Percentiles rank a stretch among this genome's conserved stretches.
Evolutionary conservation across 2,113 vertebrate genomes (phyloP).

Genomic region (Silurus glanis): DNA sequence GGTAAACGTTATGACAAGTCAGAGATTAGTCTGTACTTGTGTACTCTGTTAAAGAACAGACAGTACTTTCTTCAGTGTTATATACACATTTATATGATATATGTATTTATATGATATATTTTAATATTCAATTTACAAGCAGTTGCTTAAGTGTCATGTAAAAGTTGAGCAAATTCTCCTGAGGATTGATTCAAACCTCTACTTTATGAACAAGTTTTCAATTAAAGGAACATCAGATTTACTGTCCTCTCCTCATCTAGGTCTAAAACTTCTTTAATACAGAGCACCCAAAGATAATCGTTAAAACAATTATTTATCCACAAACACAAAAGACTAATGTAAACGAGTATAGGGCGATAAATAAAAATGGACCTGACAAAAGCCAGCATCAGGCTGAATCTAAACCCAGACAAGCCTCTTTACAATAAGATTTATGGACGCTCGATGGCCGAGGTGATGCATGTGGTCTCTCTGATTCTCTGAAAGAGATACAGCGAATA

Average conservation of each 20-base stretch:
- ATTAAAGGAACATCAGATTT: constrained; percentile 1
- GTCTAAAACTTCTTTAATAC: constrained; percentile 50
- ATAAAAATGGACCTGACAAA: constrained; percentile 60
- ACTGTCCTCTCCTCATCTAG: constrained; percentile 6
- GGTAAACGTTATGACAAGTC: background rate
- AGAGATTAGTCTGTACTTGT: background rate
- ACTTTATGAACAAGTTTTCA: constrained; percentile 24
- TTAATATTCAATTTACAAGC: background rate
- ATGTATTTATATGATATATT: background rate
- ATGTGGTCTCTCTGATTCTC: constrained; percentile 66
- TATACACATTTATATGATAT: too few relatives aligned
- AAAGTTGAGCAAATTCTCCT: background rate
- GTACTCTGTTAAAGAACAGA: background rate
- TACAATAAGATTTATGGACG: constrained; percentile 73
- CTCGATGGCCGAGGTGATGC: constrained; percentile 71
- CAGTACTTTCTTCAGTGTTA: background rate
- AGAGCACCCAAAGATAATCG: constrained; percentile 52
- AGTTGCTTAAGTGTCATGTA: background rate
- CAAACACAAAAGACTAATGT: constrained; percentile 61
- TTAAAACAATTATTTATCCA: constrained; percentile 69
- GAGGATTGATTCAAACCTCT: constrained; percentile 10
- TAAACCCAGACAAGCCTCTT: constrained; percentile 64
- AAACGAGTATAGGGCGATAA: constrained; percentile 62
- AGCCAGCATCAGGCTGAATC: constrained; percentile 65
- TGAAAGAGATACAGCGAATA: constrained; percentile 76